These are phyloP conservation scores for Trachymyrmex cornetzi DNA, from an alignment of 1,140 invertebrate genomes.

Conservation along the genomic window DNA sequence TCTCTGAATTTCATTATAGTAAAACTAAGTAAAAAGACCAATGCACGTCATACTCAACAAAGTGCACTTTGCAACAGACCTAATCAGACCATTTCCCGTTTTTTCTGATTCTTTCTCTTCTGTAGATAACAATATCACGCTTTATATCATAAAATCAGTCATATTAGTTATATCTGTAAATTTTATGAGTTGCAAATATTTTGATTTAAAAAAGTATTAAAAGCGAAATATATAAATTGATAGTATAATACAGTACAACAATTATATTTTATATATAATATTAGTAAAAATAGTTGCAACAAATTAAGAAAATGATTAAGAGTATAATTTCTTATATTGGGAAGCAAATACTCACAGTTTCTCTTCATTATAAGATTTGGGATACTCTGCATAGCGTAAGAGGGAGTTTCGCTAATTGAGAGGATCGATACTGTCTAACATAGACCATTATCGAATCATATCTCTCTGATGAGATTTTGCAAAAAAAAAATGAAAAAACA, in stretches of 20 bases:
- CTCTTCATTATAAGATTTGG: not conserved
- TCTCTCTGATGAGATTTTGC: not conserved
- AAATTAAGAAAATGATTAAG: not conserved
- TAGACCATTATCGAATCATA: constrained; percentile 10
- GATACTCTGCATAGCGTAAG: constrained; percentile 2
- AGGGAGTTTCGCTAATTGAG: not conserved
- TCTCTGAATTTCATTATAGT: constrained; percentile 5
- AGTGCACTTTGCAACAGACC: constrained; percentile 83
- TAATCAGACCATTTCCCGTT: constrained; percentile 83
- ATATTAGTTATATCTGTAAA: constrained; percentile 8
- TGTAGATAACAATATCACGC: constrained; percentile 13
- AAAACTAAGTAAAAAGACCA: constrained; percentile 31
- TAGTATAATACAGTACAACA: not conserved
- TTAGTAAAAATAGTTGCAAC: not conserved
- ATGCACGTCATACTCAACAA: constrained; percentile 15
- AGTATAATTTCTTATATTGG: not conserved
- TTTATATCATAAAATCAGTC: constrained; percentile 5
- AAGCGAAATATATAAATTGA: not conserved
- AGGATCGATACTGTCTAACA: not conserved
- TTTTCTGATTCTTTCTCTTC: constrained; percentile 60
- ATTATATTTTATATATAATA: not conserved
- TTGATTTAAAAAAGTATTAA: constrained; percentile 1
- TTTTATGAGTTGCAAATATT: not conserved
- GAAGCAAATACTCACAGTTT: not conserved
- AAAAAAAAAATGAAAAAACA: constrained; percentile 26